Conservation (phyloP, 2,888 invertebrate species). For the Homarus gammarus region DNA sequence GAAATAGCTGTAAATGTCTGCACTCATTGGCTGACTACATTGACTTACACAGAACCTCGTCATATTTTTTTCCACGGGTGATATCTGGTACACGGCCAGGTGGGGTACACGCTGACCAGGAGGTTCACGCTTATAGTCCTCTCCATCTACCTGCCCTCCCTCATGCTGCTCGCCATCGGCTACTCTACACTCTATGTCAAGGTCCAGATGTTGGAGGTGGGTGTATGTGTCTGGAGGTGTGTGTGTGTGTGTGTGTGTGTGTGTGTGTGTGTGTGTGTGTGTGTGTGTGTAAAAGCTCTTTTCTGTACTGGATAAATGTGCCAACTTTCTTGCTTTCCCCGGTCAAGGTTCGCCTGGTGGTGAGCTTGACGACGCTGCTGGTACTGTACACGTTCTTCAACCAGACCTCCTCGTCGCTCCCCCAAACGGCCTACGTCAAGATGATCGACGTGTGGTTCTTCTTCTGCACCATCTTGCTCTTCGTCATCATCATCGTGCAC, state of each 20-base stretch:
- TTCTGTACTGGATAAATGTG: too few species aligned
- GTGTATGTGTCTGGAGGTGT: not conserved
- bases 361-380: constrained; percentile 57
- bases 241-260: too few species aligned
- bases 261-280: too few species aligned
- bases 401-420: constrained; percentile 45
- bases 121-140: constrained; percentile 10
- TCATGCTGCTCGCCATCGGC: constrained; percentile 26
- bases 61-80: too few species aligned
- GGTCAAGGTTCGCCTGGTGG: constrained; percentile 47
- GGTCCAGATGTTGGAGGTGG: constrained; percentile 8
- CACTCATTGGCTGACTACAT: too few species aligned
- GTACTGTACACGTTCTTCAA: constrained; percentile 66
- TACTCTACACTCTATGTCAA: constrained; percentile 20
- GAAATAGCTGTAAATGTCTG: too few species aligned
- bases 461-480: constrained; percentile 50
- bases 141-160: constrained; percentile 30
- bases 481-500: constrained; percentile 47
- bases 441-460: constrained; percentile 64
- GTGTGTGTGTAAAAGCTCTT: too few species aligned
- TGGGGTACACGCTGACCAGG: constrained; percentile 3
- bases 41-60: too few species aligned
- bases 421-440: constrained; percentile 49
- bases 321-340: not conserved
- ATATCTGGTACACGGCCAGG: not conserved